Conservation (phyloP, 2,113 vertebrate species). For the Lepus europaeus region DNA sequence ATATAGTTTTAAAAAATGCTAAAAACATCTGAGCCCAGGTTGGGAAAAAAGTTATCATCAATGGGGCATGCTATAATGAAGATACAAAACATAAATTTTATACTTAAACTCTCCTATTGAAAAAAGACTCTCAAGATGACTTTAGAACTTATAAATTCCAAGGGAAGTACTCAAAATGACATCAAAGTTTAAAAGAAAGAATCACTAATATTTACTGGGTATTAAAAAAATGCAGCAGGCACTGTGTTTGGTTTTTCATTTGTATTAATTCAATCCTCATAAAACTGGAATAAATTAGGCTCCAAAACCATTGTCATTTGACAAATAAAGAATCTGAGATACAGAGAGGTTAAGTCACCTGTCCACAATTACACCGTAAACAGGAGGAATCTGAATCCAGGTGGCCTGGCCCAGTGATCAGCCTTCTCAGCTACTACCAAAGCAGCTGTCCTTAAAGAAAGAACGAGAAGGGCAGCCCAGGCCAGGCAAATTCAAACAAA, state of each 20-base stretch:
- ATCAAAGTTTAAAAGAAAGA: conserved; percentile 50
- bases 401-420: neutral
- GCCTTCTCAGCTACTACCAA: neutral
- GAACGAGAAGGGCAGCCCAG: neutral
- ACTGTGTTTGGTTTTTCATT: neutral
- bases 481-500: neutral
- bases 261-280: conserved; percentile 17
- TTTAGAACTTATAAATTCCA: conserved; percentile 52
- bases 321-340: neutral
- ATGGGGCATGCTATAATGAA: conserved; percentile 34
- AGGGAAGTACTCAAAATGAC: conserved; percentile 14
- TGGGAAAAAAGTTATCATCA: neutral
- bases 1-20: neutral
- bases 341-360: neutral
- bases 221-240: neutral
- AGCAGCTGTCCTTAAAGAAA: neutral
- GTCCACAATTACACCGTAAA: neutral
- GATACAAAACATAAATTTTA: conserved; percentile 12
- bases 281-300: neutral
- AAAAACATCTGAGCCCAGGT: neutral
- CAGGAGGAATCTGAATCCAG: neutral
- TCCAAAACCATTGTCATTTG: neutral
- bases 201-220: neutral
- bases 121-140: neutral
- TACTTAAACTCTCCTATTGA: conserved; percentile 39